Evolutionary conservation across 2,888 invertebrate genomes (phyloP).

Genomic region (Trichogramma dendrolimi): DNA sequence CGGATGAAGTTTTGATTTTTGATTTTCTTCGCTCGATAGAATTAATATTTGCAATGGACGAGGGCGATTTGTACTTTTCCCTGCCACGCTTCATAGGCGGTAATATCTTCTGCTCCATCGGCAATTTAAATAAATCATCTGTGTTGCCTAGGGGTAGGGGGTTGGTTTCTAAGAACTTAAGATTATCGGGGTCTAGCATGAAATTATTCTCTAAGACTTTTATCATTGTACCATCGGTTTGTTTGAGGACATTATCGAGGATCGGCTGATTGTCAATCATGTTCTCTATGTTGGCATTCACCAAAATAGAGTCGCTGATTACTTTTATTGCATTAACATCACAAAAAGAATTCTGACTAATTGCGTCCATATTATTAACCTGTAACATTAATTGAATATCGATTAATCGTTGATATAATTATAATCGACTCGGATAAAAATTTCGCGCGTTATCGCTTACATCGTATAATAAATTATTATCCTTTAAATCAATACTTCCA

Average conservation of each 20-base stretch:
- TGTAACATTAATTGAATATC: constrained; percentile 21
- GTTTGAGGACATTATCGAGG: constrained; percentile 41
- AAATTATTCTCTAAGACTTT: constrained; percentile 41
- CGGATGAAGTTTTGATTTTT: constrained; percentile 39
- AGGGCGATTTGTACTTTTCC: constrained; percentile 38
- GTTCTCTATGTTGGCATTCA: constrained; percentile 39
- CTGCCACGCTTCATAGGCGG: constrained; percentile 43
- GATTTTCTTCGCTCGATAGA: constrained; percentile 44
- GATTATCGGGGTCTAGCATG: constrained; percentile 40
- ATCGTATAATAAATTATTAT: constrained; percentile 38
- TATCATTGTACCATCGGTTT: constrained; percentile 38
- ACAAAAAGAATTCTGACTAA: constrained; percentile 41
- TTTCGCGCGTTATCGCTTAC: not conserved
- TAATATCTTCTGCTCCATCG: constrained; percentile 18
- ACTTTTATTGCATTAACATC: constrained; percentile 40
- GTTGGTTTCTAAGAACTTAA: constrained; percentile 40
- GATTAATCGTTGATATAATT: not conserved
- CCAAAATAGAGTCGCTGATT: constrained; percentile 37
- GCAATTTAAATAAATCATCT: constrained; percentile 4
- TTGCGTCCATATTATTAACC: constrained; percentile 45
- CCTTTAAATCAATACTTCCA: constrained; percentile 35
- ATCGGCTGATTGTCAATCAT: constrained; percentile 39
- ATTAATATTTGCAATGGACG: constrained; percentile 42
- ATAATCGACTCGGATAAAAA: not conserved
- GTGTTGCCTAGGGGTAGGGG: constrained; percentile 30